These are phyloP conservation scores for Lucinisca nassula DNA, from an alignment of 2,888 invertebrate species.

Conservation along the genomic window DNA sequence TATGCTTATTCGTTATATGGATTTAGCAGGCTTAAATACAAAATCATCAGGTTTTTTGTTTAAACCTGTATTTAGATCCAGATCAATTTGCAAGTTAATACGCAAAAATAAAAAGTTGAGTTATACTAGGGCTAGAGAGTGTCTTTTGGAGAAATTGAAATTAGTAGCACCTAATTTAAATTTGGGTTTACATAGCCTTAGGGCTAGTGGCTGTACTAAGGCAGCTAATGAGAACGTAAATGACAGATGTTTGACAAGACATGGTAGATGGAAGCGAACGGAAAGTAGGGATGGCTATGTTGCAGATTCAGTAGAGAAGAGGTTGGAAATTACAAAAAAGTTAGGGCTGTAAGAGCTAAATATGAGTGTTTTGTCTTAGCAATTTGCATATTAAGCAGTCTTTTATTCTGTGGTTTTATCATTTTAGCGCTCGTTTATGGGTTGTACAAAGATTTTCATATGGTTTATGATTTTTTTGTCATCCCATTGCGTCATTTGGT, in stretches of 20 bases:
- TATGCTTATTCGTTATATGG: background rate
- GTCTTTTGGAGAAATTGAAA: conserved; percentile 30
- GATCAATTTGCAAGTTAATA: no score
- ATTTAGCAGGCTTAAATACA: background rate
- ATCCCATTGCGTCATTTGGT: no score
- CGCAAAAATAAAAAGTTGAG: background rate
- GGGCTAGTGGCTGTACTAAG: conserved; percentile 21
- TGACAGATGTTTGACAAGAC: conserved; percentile 33
- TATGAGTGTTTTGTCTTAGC: no score
- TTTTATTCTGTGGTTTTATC: no score
- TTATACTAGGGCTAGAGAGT: conserved; percentile 23
- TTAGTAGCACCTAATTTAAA: conserved; percentile 28
- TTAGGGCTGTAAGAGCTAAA: no score
- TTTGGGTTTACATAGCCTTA: conserved; percentile 8
- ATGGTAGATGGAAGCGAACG: conserved; percentile 30
- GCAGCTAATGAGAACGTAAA: background rate
- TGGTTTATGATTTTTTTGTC: no score
- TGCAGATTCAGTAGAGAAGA: background rate
- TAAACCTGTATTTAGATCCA: no score
- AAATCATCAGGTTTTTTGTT: no score
- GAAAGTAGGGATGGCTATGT: background rate
- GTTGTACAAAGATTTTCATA: no score
- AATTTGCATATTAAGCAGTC: no score
- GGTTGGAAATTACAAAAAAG: background rate
- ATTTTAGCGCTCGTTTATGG: no score